Conservation (phyloP, 2,797 vertebrate species). For the Lophius americanus region DNA sequence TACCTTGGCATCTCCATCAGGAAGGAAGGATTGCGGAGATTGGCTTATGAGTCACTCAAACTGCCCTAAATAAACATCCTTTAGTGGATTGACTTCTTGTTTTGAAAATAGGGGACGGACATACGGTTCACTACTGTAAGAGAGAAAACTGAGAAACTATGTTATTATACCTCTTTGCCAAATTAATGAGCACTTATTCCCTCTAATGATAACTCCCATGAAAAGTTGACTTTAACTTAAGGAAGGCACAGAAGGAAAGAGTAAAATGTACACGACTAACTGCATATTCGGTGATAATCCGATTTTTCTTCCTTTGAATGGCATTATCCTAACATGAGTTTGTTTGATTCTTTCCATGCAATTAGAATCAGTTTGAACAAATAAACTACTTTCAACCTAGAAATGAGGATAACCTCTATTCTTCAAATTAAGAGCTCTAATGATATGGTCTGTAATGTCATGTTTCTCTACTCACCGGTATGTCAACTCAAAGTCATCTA, state of each 20-base stretch:
- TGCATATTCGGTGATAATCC: background rate
- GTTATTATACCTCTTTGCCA: too few relatives aligned
- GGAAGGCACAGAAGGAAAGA: background rate
- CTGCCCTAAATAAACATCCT: slow-evolving; percentile 50
- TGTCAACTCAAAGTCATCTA: background rate
- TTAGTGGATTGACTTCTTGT: slow-evolving; percentile 18
- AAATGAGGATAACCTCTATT: too few relatives aligned
- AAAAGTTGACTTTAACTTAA: too few relatives aligned
- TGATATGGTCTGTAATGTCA: background rate
- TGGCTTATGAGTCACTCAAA: slow-evolving; percentile 47
- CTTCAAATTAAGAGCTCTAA: too few relatives aligned
- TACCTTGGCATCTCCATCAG: slow-evolving; percentile 36
- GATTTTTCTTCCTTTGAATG: too few relatives aligned
- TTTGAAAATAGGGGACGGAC: slow-evolving; percentile 5
- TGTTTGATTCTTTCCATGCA: too few relatives aligned
- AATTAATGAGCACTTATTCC: too few relatives aligned
- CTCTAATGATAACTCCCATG: too few relatives aligned
- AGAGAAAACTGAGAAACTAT: too few relatives aligned
- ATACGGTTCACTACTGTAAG: too few relatives aligned
- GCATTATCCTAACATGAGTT: too few relatives aligned
- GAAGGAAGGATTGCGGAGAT: slow-evolving; percentile 13
- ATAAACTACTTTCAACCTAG: background rate
- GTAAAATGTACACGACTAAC: background rate
- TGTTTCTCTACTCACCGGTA: background rate
- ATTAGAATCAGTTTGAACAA: background rate